These are phyloP conservation scores for Macaca nemestrina DNA, from an alignment of 2,113 vertebrate genomes.

Conservation along the genomic window DNA sequence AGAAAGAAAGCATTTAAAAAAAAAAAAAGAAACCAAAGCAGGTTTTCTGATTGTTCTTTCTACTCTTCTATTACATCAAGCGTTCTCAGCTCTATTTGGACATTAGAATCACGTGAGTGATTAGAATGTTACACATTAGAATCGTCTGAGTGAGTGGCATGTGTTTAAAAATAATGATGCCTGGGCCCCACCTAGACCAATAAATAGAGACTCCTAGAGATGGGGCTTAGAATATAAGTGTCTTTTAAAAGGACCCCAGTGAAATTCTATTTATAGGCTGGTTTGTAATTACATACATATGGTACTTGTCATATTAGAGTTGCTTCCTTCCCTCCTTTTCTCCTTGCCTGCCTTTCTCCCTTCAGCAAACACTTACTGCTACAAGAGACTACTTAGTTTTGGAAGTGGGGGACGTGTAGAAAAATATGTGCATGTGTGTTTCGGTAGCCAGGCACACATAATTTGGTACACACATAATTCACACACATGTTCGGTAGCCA, in stretches of 20 bases:
- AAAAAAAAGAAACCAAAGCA: background rate
- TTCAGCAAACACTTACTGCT: background rate
- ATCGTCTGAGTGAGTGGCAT: background rate
- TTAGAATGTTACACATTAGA: background rate
- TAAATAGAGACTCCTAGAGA: background rate
- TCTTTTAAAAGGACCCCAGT: background rate
- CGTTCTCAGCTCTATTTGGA: background rate
- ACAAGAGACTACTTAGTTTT: background rate
- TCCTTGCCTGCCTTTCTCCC: background rate
- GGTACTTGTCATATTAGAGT: background rate
- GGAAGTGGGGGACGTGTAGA: background rate
- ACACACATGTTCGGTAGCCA: background rate
- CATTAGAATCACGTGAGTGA: background rate
- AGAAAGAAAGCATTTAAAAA: background rate
- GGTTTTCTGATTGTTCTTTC: background rate
- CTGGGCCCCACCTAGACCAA: background rate
- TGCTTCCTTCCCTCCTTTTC: background rate
- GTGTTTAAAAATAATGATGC: background rate
- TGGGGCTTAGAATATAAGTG: background rate
- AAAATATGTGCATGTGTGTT: background rate
- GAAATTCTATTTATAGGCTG: background rate
- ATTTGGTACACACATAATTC: no score
- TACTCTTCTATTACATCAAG: background rate
- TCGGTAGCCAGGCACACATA: background rate
- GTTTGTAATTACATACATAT: background rate